Base-by-base conservation (phyloP, 2,113 vertebrate genomes). In the Sialia sialis region DNA sequence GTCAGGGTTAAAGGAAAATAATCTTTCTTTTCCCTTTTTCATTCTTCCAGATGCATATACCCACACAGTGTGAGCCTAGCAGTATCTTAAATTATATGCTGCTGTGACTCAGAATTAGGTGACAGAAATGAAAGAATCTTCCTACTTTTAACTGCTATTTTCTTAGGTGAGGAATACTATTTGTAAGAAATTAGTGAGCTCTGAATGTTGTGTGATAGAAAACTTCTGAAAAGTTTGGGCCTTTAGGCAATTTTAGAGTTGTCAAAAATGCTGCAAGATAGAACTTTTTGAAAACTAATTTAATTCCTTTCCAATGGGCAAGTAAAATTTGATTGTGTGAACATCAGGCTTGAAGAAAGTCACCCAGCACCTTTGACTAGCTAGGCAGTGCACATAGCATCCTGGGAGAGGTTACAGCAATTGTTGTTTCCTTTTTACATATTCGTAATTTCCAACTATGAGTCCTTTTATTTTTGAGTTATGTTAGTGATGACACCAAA, bases 1-100 rank as follows among this genome's bases (percentile, higher is more conserved):
- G 58, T 94, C 46, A 88, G 76, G 72, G 85, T 88, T 80, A 86
- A 86, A 92, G 84, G 59, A 82, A 85, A 95, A 94, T 92, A 77
- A 64, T 83, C 72, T 80, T 83, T 75, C 74, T 72, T 62, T 79
- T 64, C 78, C 30, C 39, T 73, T 77, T 96, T 83, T 51, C 3
- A 1, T 89, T 90, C 43, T 59, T 80, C 27, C 64, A 36, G 90
- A 83, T 95, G 70, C 36, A 81, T 86, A 73, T 64, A 48, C 10
- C 78, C n/a, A 59, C 27, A 59, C 30, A 29, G 41, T 49, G 32
- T 76, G 25, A 82, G 63, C 63, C 44, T 96, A 13, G 62, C 74
- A 67, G 39, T 70, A 34, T 74, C 58, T 48, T 56, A 74, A 89
- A 80, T 44, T 46, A 43, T 49, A 3, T 4, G 74, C 84, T 93